Base-by-base conservation (phyloP, 2,888 invertebrate species). In the Buathra laborator region DNA sequence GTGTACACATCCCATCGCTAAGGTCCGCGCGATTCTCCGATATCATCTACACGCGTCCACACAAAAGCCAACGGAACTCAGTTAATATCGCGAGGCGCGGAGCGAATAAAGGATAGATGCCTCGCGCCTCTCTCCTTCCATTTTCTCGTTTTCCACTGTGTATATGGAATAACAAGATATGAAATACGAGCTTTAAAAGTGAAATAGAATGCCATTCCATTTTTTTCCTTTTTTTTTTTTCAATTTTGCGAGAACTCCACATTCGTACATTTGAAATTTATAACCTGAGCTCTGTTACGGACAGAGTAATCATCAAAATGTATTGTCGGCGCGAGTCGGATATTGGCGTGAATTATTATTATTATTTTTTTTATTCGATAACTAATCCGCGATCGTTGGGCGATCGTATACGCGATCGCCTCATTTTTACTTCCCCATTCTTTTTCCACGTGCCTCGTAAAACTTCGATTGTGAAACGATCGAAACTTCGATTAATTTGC, bases 11-110 rank as follows among this genome's bases (percentile, higher is more conserved):
- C 29, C 37, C 37, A 3, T 10, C 43, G 9, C 12, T 32, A 7
- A 14, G 24, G 37, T 32, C 10, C n/a, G 14, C 29, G n/a, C 64
- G 37, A 37, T 14, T 29, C 59, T 14, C 64, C 62, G 32, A 14
- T 51, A 46, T n/a, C 75, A 5, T 46, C 12, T 10, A 19, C 10
- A 37, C 37, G 6, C 44, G 10, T 4, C 12, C 10, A 37, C 51
- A 51, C 51, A 67, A 77, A 77, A 67, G 44, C 43, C 51, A 51
- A 4, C 32, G 71, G 53, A 56, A 37, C 76, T 53, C 67, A 68
- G 67, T 77, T 56, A 68, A 77, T 77, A 77, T 77, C 44, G 67
- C 29, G 32, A 16, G 19, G 16, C 64, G 56, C 14, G 56, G 77
- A 56, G 56, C n/a, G 67, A 68, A 77, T 67, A 67, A 67, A 77